Percentiles rank a stretch among this genome's conserved stretches.
Evolutionary conservation across 1,140 invertebrate species (phyloP).

Genomic region (Camponotus pennsylvanicus): DNA sequence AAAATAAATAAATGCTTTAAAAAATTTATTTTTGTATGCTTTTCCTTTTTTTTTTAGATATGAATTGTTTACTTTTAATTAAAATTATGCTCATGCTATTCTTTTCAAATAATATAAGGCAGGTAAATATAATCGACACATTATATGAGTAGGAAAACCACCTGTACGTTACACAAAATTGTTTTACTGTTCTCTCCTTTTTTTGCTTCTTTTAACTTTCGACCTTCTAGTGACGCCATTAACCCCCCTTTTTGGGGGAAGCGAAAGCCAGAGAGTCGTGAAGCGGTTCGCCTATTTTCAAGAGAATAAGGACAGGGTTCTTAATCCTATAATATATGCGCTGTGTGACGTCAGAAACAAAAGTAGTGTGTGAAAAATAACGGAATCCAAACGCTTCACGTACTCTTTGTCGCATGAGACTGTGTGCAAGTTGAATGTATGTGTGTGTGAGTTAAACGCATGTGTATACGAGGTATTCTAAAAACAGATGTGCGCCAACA

Average conservation of each 20-base stretch:
- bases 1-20: not conserved
- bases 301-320: conserved; percentile 67
- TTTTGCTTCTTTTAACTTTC: conserved; percentile 71
- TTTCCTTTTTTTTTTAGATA: not conserved
- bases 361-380: conserved; percentile 28
- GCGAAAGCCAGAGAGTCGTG: conserved; percentile 28
- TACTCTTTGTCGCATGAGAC: conserved; percentile 4
- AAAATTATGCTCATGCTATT: not conserved
- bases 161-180: conserved; percentile 30
- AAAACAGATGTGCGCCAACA: not conserved
- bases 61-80: conserved; percentile 1
- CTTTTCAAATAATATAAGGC: not conserved
- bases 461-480: not conserved
- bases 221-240: conserved; percentile 61
- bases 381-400: conserved; percentile 25
- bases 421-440: not conserved
- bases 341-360: conserved; percentile 50
- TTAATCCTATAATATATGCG: conserved; percentile 73
- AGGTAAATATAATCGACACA: conserved; percentile 7
- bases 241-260: conserved; percentile 45
- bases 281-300: conserved; percentile 54
- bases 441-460: not conserved
- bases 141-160: conserved; percentile 15
- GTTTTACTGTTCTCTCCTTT: conserved; percentile 8
- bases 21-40: not conserved